Percentiles rank a stretch among this genome's conserved stretches.
Evolutionary conservation across 2,888 invertebrate species (phyloP).

Genomic region (Cheilosia pagana): DNA sequence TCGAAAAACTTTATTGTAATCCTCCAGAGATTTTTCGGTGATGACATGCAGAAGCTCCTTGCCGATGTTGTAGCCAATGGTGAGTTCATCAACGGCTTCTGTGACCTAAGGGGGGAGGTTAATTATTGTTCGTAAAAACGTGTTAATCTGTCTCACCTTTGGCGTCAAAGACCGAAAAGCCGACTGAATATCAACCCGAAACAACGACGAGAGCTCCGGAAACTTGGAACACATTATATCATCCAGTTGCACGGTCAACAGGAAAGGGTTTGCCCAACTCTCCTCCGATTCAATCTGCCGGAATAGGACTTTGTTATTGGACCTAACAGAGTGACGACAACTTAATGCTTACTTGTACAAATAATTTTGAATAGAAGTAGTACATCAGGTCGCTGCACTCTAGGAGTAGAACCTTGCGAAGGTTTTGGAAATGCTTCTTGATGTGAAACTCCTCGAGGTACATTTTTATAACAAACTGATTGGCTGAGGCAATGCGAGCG

Average conservation of each 20-base stretch:
- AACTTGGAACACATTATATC: conserved; percentile 84
- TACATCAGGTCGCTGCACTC: conserved; percentile 85
- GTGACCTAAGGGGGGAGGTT: conserved; percentile 75
- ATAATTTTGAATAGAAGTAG: conserved; percentile 84
- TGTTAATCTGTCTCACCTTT: conserved; percentile 74
- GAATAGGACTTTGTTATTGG: neutral
- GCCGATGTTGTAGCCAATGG: conserved; percentile 79
- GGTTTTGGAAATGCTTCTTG: conserved; percentile 83
- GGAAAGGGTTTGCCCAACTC: conserved; percentile 83
- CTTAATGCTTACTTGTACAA: conserved; percentile 82
- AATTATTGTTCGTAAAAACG: neutral
- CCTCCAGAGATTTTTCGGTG: conserved; percentile 76
- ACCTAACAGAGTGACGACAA: neutral
- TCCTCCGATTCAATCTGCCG: conserved; percentile 83
- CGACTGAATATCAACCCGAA: conserved; percentile 79
- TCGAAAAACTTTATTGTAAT: conserved; percentile 83
- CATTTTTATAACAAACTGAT: conserved; percentile 84
- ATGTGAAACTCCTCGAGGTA: conserved; percentile 84
- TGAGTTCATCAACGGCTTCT: conserved; percentile 80
- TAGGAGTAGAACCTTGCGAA: conserved; percentile 84
- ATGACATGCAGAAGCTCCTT: conserved; percentile 79
- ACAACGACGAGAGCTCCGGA: conserved; percentile 79
- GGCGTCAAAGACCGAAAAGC: conserved; percentile 76
- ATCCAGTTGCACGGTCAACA: conserved; percentile 84
- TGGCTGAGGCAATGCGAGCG: conserved; percentile 82